Evolutionary conservation across 2,113 vertebrate species (phyloP), one percentile per base, ranked within the genome.

Genomic region (Anguilla rostrata): DNA sequence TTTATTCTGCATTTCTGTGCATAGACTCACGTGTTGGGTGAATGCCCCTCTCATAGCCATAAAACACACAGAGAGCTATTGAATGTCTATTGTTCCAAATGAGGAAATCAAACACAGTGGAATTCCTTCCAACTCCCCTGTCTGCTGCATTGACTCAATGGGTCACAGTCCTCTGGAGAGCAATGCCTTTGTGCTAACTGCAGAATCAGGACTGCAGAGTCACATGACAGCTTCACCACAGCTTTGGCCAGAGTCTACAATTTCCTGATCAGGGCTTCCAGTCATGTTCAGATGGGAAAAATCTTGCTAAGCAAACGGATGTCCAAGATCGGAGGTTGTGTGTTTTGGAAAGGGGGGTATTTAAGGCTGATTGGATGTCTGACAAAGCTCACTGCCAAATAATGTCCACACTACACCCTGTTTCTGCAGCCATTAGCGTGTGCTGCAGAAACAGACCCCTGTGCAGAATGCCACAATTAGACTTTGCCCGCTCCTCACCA

Each of bases 301-400:
- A 87, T 81, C 89, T 88, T 84, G 87, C 39, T 75, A 92, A 90
- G 88, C 86, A 90, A 92, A 91, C 89, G 92, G 89, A 91, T 89
- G 89, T 89, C 86, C 87, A 41, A 41, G 60, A 53, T 91, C 87
- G 87, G 87, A 84, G 87, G 88, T 75, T 75, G 26, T 12, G 71
- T 75, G 71, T 34, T 75, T 12, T 75, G 71, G 91, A 53, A 53
- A 53, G 49, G 88, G 85, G 84, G 84, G 83, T 39, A 87, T 91
- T 91, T 94, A 91, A 94, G 92, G 93, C 90, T 80, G 90, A 90
- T 93, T 93, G 93, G 92, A 94, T 89, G 87, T 83, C 89, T 89
- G 93, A 94, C 93, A 94, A 93, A 91, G 18, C 71, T 84, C 88
- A 66, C 83, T 91, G 92, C 93, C 94, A 94, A 85, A 86, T 78